Percentiles rank a stretch among this genome's conserved stretches.
Evolutionary conservation across 2,888 invertebrate genomes (phyloP).

Genomic region (Spicauda simplicius): DNA sequence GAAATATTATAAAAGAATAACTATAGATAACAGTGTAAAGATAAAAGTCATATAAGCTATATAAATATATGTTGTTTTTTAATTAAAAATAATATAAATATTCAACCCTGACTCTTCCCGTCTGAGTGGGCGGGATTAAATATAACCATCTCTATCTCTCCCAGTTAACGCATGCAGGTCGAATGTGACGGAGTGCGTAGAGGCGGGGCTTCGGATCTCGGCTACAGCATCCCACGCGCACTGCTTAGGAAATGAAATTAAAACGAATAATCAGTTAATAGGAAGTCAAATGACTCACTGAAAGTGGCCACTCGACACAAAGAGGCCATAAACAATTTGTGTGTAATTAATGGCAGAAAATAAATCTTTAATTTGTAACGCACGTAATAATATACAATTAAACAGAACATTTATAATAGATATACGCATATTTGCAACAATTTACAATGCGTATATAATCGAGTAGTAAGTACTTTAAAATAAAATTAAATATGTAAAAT

Average conservation of each 20-base stretch:
- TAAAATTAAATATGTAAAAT: too few species aligned
- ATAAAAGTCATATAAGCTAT: too few species aligned
- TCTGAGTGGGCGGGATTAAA: constrained; percentile 12
- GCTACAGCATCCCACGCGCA: constrained; percentile 42
- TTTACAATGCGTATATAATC: too few species aligned
- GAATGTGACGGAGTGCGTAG: neutral
- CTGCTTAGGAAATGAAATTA: constrained; percentile 53
- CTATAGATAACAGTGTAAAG: too few species aligned
- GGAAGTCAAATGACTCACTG: constrained; percentile 54
- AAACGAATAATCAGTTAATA: constrained; percentile 60
- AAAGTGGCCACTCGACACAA: constrained; percentile 40
- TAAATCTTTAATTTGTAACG: too few species aligned
- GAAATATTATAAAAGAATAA: too few species aligned
- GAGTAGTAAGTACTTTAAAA: too few species aligned
- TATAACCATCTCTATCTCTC: constrained; percentile 21
- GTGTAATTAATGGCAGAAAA: neutral
- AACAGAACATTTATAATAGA: too few species aligned
- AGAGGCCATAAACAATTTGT: neutral
- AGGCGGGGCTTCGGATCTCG: constrained; percentile 25
- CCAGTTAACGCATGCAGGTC: neutral
- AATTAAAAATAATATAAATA: neutral
- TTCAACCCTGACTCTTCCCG: neutral
- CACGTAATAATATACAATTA: too few species aligned
- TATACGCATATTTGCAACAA: too few species aligned
- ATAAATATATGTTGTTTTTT: too few species aligned